phyloP scores from a whole-genome alignment of 2,113 vertebrate genomes.

The Rhinolophus sinicus region DNA sequence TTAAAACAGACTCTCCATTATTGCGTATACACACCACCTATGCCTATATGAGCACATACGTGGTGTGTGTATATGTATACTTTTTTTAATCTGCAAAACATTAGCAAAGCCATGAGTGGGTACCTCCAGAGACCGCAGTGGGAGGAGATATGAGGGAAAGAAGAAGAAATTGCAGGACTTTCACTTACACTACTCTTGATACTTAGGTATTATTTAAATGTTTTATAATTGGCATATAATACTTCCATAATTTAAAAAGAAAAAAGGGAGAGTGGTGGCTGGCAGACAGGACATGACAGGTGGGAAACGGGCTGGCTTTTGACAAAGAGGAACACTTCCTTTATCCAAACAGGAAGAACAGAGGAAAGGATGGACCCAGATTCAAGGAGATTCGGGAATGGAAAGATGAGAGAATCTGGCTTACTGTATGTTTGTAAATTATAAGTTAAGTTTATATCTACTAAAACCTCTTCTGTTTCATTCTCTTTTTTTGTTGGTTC shows the following conservation, averaged over 20 bases:
- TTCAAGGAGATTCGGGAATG: neutral
- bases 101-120: neutral
- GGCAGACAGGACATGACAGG: neutral
- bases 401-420: neutral
- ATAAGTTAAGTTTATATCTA: neutral
- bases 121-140: neutral
- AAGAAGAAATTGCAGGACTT: neutral
- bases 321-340: neutral
- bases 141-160: too few relatives aligned
- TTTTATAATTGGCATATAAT: neutral
- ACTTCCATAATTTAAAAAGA: conserved; percentile 7
- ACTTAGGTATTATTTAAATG: neutral
- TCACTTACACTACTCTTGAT: neutral
- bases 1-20: neutral
- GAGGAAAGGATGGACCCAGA: neutral
- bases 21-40: neutral
- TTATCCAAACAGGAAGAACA: neutral
- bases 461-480: neutral
- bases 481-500: neutral
- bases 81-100: neutral
- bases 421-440: neutral
- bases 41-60: neutral
- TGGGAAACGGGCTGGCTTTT: neutral
- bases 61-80: neutral
- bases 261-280: neutral